Base-by-base conservation (phyloP, 30 jellyfish, hydroid and myxozoan species). In the Hydractinia echinata region DNA sequence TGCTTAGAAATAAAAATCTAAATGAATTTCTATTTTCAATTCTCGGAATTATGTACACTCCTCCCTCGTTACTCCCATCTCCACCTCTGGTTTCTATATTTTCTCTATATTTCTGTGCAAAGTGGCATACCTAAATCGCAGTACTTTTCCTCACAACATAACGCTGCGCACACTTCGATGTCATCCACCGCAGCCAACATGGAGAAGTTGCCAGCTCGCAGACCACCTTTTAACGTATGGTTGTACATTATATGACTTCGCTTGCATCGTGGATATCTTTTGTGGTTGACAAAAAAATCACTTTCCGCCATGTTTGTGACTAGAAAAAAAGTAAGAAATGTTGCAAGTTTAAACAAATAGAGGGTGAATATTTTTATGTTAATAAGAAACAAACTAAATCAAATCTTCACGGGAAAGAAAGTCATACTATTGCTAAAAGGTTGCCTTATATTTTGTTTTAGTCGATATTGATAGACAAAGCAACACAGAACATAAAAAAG, bases 251-350 rank as follows among this genome's bases (percentile, higher is more conserved):
- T 91, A 58, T 91, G 98, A 81, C 98, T 91, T 13, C 98, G 94
- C 50, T 88, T 83, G 82, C 98, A 91, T 73, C 89, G 58, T 51
- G 98, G 98, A 66, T 81, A 86, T 4, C 92, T 90, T 62, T 83
- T 89, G 54, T 91, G 98, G 76, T 91, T 91, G 86, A 91, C 96
- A 72, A 91, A 91, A 86, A 91, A 91, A 82, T 91, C 98, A 77
- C 95, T 91, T 76, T 91, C 98, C 69, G 98, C 98, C 98, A 91
- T 91, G 82, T 86, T 91, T 82, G 98, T 91, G 14, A 91, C 98
- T 91, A 74, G 19, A 83, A 60, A 51, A 51, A n/a, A 52, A 30
- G 14, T 71, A 62, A 77, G 10, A 0, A 83, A 74, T 4, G n/a
- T 60, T 16, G 44, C 1, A 30, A 2, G 2, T 30, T 30, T 30